Percentiles rank a stretch among this genome's conserved stretches.
Evolutionary conservation across 1,140 invertebrate species (phyloP).

Genomic region (Nephotettix cincticeps): DNA sequence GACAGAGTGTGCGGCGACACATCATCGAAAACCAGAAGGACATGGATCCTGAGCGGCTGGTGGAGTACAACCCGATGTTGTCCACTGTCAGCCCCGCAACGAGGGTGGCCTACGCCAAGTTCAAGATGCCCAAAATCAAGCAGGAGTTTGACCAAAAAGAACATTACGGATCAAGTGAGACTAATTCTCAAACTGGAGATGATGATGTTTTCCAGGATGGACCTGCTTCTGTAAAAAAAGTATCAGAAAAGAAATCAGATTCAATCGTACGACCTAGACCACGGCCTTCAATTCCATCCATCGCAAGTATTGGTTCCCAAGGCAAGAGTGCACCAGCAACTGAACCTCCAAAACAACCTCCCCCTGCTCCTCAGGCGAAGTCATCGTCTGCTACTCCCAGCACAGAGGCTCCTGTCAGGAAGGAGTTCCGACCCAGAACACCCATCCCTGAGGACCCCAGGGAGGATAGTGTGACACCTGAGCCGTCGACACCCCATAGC

Average conservation of each 20-base stretch:
- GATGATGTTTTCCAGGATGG: conserved; percentile 32
- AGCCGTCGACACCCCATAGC: conserved; percentile 3
- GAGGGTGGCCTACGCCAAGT: conserved; percentile 80
- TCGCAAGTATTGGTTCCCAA: background rate
- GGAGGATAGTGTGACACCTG: conserved; percentile 39
- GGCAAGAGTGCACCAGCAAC: background rate
- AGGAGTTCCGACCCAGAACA: conserved; percentile 49
- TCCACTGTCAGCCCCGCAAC: conserved; percentile 69
- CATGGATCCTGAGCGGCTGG: conserved; percentile 65
- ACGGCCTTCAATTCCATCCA: conserved; percentile 37
- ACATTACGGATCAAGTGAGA: conserved; percentile 26
- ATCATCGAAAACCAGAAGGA: conserved; percentile 60
- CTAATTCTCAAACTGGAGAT: conserved; percentile 9
- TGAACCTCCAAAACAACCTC: background rate
- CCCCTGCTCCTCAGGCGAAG: background rate
- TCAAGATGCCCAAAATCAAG: conserved; percentile 70
- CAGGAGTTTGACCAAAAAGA: conserved; percentile 51
- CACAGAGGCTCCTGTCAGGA: conserved; percentile 39
- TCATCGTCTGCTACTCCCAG: conserved; percentile 42
- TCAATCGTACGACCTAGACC: conserved; percentile 33
- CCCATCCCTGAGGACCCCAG: conserved; percentile 51
- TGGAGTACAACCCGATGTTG: conserved; percentile 80
- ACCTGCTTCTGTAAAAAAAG: background rate
- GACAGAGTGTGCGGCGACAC: conserved; percentile 66
- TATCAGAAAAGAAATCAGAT: conserved; percentile 33